Evolutionary conservation across 2,113 vertebrate genomes (phyloP).

Genomic region (Penelope pileata): DNA sequence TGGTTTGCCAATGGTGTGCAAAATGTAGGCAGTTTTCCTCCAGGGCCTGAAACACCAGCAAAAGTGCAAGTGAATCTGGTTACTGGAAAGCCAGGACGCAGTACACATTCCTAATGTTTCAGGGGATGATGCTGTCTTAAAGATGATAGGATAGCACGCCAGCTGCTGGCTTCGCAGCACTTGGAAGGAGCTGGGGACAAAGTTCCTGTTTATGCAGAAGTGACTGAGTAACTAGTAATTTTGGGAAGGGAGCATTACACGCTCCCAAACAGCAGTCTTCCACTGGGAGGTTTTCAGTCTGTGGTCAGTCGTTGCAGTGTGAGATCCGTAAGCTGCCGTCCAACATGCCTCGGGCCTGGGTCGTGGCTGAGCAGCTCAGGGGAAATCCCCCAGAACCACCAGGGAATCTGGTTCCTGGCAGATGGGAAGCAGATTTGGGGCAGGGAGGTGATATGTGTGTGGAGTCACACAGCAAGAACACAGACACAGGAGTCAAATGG

Average conservation of each 20-base stretch:
- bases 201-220: conserved; percentile 74
- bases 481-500: not conserved
- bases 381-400: conserved; percentile 48
- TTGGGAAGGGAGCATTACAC: conserved; percentile 63
- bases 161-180: conserved; percentile 49
- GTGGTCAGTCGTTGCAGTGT: conserved; percentile 55
- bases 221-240: conserved; percentile 67
- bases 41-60: not conserved
- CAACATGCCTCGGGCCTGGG: conserved; percentile 8
- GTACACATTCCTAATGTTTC: conserved; percentile 31
- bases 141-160: conserved; percentile 68
- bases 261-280: conserved; percentile 62
- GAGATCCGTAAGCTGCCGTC: conserved; percentile 44
- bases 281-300: conserved; percentile 50
- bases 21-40: not conserved
- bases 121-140: conserved; percentile 14
- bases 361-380: conserved; percentile 8
- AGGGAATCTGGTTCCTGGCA: conserved; percentile 11
- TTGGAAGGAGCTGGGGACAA: conserved; percentile 56
- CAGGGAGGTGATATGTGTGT: rapidly evolving
- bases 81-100: conserved; percentile 59
- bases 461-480: not conserved
- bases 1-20: not conserved
- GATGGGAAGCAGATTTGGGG: conserved; percentile 11
- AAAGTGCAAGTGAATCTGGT: conserved; percentile 53